phyloP scores from a whole-genome alignment of 2,113 vertebrate genomes.

The Chamaetylas fuelleborni region DNA sequence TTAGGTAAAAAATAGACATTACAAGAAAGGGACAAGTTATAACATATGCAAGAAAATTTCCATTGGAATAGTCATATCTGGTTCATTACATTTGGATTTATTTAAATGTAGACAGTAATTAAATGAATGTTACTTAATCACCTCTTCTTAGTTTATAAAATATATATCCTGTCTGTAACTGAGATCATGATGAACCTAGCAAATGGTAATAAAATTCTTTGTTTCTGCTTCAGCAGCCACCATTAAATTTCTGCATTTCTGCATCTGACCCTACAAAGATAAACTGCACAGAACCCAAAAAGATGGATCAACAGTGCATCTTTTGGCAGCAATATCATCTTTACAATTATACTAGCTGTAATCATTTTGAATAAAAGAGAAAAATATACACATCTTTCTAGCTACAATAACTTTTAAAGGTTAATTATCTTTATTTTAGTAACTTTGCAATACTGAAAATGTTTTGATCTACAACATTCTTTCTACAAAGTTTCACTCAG shows the following conservation, averaged over 20 bases:
- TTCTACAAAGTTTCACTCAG: background rate
- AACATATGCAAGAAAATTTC: background rate
- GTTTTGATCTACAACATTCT: background rate
- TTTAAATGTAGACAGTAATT: background rate
- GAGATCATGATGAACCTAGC: background rate
- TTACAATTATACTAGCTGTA: background rate
- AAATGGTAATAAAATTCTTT: background rate
- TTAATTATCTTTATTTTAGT: background rate
- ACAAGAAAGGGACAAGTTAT: background rate
- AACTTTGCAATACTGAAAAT: background rate
- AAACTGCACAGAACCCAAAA: background rate
- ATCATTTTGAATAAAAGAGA: background rate
- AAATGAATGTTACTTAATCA: background rate
- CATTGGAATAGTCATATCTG: background rate
- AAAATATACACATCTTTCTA: background rate
- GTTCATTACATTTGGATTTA: background rate
- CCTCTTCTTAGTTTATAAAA: background rate
- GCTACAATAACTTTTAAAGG: background rate
- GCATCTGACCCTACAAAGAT: background rate
- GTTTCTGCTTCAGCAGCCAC: background rate
- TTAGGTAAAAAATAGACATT: background rate
- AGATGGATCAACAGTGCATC: background rate
- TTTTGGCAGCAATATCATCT: background rate
- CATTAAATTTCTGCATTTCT: background rate
- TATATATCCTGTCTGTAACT: background rate